Conservation (phyloP, 2,888 invertebrate genomes). For the Thecophora atra region DNA sequence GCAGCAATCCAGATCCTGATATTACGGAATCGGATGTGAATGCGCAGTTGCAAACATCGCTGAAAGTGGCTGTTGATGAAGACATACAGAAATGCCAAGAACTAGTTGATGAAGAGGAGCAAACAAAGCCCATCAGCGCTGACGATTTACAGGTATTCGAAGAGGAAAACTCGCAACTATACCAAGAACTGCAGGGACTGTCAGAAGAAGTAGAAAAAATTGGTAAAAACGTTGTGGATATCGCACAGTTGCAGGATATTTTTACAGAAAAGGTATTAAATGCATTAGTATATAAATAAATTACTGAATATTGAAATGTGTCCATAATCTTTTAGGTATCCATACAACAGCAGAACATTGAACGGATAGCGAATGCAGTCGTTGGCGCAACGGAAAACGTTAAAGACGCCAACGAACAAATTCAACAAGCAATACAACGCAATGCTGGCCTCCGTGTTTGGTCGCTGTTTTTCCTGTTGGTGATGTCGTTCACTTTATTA, state of each 20-base stretch:
- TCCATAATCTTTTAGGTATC: constrained; percentile 70
- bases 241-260: constrained; percentile 93
- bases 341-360: constrained; percentile 93
- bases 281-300: not conserved
- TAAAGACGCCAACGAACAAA: constrained; percentile 95
- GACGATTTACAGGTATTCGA: constrained; percentile 95
- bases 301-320: constrained; percentile 48
- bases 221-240: constrained; percentile 92
- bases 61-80: constrained; percentile 61
- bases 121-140: constrained; percentile 71
- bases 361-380: constrained; percentile 87
- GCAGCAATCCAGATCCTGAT: constrained; percentile 10
- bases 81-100: constrained; percentile 60
- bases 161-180: constrained; percentile 87
- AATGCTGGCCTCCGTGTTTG: constrained; percentile 95
- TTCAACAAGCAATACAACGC: constrained; percentile 95
- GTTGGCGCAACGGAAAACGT: constrained; percentile 95
- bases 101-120: constrained; percentile 54
- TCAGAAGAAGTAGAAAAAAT: constrained; percentile 91
- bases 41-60: constrained; percentile 42
- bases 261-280: constrained; percentile 86
- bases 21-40: constrained; percentile 16
- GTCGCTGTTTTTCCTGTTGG: constrained; percentile 92
- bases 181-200: constrained; percentile 86
- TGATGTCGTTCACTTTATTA: constrained; percentile 93